Base-by-base conservation (phyloP, 2,113 vertebrate species). In the Lepus timidus region DNA sequence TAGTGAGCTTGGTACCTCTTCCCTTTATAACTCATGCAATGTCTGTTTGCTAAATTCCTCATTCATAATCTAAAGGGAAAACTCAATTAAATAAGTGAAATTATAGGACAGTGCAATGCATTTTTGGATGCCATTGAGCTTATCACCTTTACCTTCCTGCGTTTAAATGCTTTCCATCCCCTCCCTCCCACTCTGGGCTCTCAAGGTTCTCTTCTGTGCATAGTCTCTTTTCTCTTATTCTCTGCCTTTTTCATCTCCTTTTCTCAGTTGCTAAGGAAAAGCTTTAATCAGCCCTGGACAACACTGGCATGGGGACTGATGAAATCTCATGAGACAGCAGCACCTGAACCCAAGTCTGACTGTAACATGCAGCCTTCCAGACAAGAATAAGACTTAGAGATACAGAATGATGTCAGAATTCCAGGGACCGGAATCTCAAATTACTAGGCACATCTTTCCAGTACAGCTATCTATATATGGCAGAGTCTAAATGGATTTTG, bases 21-120 rank as follows among this genome's bases (percentile, higher is more conserved):
- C 55, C 25, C 6, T 74, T 88, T 61, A 61, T 73, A 84, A 49
- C 33, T n/a, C 68, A 58, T 39, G 6, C 16, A 25, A 33, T 23
- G 19, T 49, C 58, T 68, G 1, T 27, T 68, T 55, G 39, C 36
- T 79, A 88, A 92, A 52, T 10, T 67, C 27, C 33, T 80, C 9
- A 19, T 27, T 33, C 10, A 75, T 23, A 68, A 92, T 82, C 85
- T 68, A 81, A 78, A 88, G 12, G n/a, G 44, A 87, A 84, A 84
- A 91, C 14, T 31, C 61, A 70, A 11, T 51, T 76, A 62, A 85
- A 23, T 11, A 44, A 89, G 13, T 6, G 20, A n/a, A 23, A 44
- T 78, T 20, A 85, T 44, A 85, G 39, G 2, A 49, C 62, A 36
- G 2, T 36, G 9, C n/a, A 64, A 70, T 58, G 85, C 64, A 0